These are phyloP conservation scores for Drepana falcataria DNA, from an alignment of 2,888 invertebrate genomes.

Conservation along the genomic window DNA sequence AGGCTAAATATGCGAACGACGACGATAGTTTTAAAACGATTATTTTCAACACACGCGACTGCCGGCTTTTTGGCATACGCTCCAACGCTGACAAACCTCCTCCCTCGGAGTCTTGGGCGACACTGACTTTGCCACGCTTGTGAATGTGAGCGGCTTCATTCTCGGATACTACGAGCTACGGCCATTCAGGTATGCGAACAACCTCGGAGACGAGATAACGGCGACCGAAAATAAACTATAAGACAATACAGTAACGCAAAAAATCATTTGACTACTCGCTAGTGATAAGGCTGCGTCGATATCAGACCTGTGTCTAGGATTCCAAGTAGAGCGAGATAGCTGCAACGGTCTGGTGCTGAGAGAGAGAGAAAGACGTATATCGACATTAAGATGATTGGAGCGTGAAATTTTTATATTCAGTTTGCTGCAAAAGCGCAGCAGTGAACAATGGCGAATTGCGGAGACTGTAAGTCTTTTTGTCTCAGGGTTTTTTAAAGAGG, in stretches of 20 bases:
- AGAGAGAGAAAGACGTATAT: slow-evolving; percentile 40
- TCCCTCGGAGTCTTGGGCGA: slow-evolving; percentile 29
- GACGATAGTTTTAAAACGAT: slow-evolving; percentile 8
- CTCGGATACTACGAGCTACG: slow-evolving; percentile 70
- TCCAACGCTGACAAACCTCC: slow-evolving; percentile 16
- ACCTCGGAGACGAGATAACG: slow-evolving; percentile 42
- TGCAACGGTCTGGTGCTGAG: slow-evolving; percentile 14
- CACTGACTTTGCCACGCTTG: slow-evolving; percentile 40
- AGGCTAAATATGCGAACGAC: slow-evolving; percentile 48
- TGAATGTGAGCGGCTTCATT: slow-evolving; percentile 59
- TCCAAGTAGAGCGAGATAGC: slow-evolving; percentile 48
- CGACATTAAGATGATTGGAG: slow-evolving; percentile 69
- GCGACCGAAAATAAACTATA: slow-evolving; percentile 49
- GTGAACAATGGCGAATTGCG: slow-evolving; percentile 47
- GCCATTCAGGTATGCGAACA: slow-evolving; percentile 74
- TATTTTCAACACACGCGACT: slow-evolving; percentile 45
- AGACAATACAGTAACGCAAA: slow-evolving; percentile 28
- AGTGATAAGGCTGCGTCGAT: slow-evolving; percentile 76
- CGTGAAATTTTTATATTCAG: slow-evolving; percentile 70
- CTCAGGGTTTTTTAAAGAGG: slow-evolving; percentile 22
- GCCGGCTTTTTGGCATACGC: slow-evolving; percentile 27
- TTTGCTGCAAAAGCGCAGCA: slow-evolving; percentile 64
- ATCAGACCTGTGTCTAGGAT: slow-evolving; percentile 75
- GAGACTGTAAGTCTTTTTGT: slow-evolving; percentile 26
- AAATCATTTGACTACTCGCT: slow-evolving; percentile 26